Conservation (phyloP, 2,797 vertebrate species). For the Cossypha heuglini region DNA sequence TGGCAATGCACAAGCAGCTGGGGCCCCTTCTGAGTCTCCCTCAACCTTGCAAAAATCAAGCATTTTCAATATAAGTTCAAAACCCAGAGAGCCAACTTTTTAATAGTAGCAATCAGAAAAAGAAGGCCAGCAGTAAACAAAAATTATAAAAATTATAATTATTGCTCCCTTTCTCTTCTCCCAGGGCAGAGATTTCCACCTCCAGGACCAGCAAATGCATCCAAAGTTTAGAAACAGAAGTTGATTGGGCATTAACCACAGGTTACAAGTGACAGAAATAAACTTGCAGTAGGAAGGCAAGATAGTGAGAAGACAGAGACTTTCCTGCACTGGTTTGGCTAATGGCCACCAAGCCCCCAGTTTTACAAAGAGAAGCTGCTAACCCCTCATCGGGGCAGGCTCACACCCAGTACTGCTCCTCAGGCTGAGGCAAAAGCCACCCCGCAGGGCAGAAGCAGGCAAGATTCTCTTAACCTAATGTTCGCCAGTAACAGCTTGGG, state of each 20-base stretch:
- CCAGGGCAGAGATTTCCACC: neutral
- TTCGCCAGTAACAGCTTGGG: neutral
- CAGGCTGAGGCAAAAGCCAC: neutral
- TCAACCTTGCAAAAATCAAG: neutral
- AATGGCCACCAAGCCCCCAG: neutral
- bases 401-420: accelerated
- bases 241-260: neutral
- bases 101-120: neutral
- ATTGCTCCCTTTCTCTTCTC: neutral
- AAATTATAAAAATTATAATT: neutral
- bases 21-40: neutral
- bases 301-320: neutral
- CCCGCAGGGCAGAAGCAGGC: neutral
- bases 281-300: neutral
- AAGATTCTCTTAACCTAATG: neutral
- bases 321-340: neutral
- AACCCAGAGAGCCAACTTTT: neutral
- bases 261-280: neutral
- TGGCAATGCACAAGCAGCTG: neutral
- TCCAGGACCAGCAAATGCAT: neutral
- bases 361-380: accelerated
- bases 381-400: neutral
- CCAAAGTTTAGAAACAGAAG: neutral
- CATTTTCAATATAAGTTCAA: neutral
- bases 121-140: neutral